A percentile compares a stretch with the other conserved stretches of the same genome.
phyloP scores from a whole-genome alignment of 1,140 invertebrate genomes.

The Steinernema feltiae region DNA sequence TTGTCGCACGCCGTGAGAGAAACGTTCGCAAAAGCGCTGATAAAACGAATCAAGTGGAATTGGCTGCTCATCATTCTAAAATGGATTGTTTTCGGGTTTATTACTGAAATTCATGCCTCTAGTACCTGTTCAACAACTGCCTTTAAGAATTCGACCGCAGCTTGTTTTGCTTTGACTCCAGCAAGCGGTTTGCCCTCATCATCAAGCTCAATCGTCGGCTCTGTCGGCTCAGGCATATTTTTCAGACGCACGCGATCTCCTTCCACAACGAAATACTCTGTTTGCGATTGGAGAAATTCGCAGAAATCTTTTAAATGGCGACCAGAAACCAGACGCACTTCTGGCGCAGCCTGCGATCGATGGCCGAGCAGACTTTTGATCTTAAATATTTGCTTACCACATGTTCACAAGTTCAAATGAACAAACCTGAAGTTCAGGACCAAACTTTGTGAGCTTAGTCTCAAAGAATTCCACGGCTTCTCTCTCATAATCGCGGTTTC shows the following conservation, averaged over 20 bases:
- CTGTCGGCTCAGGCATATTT: constrained; percentile 62
- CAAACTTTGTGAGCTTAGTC: constrained; percentile 80
- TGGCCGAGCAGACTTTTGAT: constrained; percentile 86
- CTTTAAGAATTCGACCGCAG: constrained; percentile 56
- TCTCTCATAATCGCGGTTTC: constrained; percentile 76
- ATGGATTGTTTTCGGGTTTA: background rate
- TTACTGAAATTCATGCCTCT: background rate
- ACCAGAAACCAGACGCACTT: constrained; percentile 84
- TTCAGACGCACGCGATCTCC: constrained; percentile 74
- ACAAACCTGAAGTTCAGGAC: constrained; percentile 70
- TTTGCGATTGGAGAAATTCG: constrained; percentile 77
- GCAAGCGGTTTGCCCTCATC: constrained; percentile 55
- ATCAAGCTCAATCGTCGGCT: constrained; percentile 50
- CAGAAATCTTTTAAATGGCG: constrained; percentile 88
- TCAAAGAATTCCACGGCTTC: constrained; percentile 91
- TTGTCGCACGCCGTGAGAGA: constrained; percentile 53
- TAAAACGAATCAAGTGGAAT: constrained; percentile 57
- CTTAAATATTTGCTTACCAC: constrained; percentile 56
- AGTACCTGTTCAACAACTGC: constrained; percentile 50
- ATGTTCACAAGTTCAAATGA: constrained; percentile 20
- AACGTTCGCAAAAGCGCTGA: constrained; percentile 54
- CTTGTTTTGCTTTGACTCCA: constrained; percentile 56
- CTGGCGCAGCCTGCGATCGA: constrained; percentile 83
- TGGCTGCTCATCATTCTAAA: constrained; percentile 54
- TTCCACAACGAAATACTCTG: constrained; percentile 76